Evolutionary conservation across 2,888 invertebrate genomes (phyloP), one percentile per base, ranked within the genome.

Genomic region (Phengaris alcon): DNA sequence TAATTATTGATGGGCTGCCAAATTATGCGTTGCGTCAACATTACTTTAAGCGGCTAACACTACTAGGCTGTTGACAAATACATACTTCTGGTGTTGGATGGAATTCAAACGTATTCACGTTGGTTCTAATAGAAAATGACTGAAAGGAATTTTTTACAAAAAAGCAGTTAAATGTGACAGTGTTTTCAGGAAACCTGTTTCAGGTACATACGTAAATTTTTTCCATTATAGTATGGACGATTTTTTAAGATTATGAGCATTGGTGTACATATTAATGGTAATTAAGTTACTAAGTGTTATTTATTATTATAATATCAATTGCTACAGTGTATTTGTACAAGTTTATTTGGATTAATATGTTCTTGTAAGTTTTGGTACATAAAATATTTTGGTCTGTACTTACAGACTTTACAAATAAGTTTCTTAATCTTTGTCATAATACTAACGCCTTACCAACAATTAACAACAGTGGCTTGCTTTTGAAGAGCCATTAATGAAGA

Each of bases 1-100:
- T 90, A 87, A 87, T 86, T 87, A 85, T 86, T 82, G 84, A 88
- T 89, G 93, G 93, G 93, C 93, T 93, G 93, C 93, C 93, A 93
- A 93, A 91, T 82, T 80, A 77, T 76, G 74, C 73, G 52, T 76
- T 55, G 75, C 64, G 64, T 73, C 48, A 68, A 75, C 59, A 70
- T 70, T 75, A 54, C 68, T 64, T 75, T 74, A 76, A 74, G 75
- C 75, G 69, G 76, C 77, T 76, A 79, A 79, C 81, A 82, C 82
- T 82, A 82, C 82, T 82, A 81, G 84, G 83, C 86, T 86, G 85
- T 85, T 87, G 85, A 86, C 86, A 86, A 83, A 80, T 77, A 76
- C 44, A 57, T 72, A 54, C 13, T 44, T 52, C 12, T 35, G 52
- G 51, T 72, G 54, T 15, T 35, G 52, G 48, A 15, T 69, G 46